These are phyloP conservation scores for Antigone vipio DNA, from an alignment of 2,113 vertebrate species.

Conservation along the genomic window DNA sequence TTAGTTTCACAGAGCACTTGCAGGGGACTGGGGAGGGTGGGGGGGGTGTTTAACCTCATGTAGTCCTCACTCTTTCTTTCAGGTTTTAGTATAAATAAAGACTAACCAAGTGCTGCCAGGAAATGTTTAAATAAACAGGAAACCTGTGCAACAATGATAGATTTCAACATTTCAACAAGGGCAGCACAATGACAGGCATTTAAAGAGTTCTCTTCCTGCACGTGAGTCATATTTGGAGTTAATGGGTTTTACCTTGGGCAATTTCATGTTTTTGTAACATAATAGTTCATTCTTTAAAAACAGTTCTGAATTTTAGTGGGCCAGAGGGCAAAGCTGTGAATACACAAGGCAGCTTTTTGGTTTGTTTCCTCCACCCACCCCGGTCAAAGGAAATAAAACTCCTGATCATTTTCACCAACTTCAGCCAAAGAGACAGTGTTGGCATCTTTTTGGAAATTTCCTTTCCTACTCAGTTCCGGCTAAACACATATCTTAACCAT, in stretches of 20 bases:
- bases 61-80: neutral
- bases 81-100: conserved; percentile 48
- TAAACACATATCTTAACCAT: neutral
- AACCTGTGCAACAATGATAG: conserved; percentile 70
- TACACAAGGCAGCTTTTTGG: neutral
- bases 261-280: conserved; percentile 47
- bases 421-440: neutral
- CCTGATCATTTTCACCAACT: neutral
- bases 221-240: conserved; percentile 57
- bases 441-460: conserved; percentile 8
- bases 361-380: neutral
- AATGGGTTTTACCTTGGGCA: conserved; percentile 62
- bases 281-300: conserved; percentile 43
- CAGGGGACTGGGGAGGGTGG: neutral
- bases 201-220: conserved; percentile 56
- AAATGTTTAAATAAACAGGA: conserved; percentile 77
- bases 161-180: conserved; percentile 67
- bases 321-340: conserved; percentile 32
- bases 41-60: neutral
- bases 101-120: conserved; percentile 67
- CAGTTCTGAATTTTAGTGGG: conserved; percentile 19
- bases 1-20: neutral
- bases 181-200: conserved; percentile 59
- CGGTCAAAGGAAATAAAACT: conserved; percentile 25
- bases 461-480: neutral